phyloP scores from a whole-genome alignment of 2,797 vertebrate genomes.

The Tokudaia tokunoshimensis region DNA sequence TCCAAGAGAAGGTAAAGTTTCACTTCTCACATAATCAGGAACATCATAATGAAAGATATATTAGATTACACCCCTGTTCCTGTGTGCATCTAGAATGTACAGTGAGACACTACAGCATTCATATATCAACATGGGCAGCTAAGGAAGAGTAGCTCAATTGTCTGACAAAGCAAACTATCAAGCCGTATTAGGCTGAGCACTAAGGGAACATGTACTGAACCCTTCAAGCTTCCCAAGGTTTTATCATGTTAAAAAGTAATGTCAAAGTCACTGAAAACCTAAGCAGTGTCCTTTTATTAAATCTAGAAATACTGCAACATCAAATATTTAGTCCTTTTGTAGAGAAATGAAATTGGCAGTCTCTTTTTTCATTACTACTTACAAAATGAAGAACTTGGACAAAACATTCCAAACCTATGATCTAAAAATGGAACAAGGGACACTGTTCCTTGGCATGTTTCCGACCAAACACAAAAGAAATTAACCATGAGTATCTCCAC shows the following conservation, averaged over 20 bases:
- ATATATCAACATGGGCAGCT: conserved; percentile 84
- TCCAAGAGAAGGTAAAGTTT: conserved; percentile 90
- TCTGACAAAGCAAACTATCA: conserved; percentile 83
- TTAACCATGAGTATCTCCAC: conserved; percentile 70
- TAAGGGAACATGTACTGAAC: conserved; percentile 84
- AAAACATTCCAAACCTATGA: conserved; percentile 83
- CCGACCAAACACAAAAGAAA: conserved; percentile 82
- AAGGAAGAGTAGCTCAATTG: conserved; percentile 82
- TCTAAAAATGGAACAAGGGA: conserved; percentile 82
- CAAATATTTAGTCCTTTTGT: conserved; percentile 82
- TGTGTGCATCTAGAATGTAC: conserved; percentile 88
- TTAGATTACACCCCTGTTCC: conserved; percentile 87
- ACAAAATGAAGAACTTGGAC: conserved; percentile 74
- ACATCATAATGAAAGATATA: conserved; percentile 89
- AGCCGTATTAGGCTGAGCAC: conserved; percentile 81
- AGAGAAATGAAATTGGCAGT: conserved; percentile 79
- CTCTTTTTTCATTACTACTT: conserved; percentile 78
- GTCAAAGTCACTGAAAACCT: conserved; percentile 81
- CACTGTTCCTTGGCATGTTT: conserved; percentile 77
- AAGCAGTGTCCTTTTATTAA: conserved; percentile 79
- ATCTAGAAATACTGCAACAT: conserved; percentile 77
- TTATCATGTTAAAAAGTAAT: conserved; percentile 60
- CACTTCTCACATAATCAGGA: conserved; percentile 87
- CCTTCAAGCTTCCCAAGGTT: conserved; percentile 82
- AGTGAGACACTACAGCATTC: conserved; percentile 86